Conservation (phyloP, 1,140 invertebrate species). For the Drosophila ananassae region DNA sequence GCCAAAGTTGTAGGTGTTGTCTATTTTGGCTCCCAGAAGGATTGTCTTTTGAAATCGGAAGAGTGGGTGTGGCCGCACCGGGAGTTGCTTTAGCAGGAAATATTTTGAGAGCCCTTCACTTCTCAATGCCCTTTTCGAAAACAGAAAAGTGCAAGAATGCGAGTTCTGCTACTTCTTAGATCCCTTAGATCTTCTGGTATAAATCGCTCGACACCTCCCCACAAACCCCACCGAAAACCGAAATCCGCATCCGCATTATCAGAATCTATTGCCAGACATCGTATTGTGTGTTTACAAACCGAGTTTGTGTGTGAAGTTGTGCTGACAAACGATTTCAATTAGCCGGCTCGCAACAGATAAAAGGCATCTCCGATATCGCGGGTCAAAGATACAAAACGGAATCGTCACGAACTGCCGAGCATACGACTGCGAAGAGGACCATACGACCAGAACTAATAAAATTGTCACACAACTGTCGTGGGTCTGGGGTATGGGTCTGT, state of each 20-base stretch:
- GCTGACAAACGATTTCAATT: slow-evolving; percentile 81
- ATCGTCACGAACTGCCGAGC: slow-evolving; percentile 52
- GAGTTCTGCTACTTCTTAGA: background rate
- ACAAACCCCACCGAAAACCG: slow-evolving; percentile 26
- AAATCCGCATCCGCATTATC: slow-evolving; percentile 58
- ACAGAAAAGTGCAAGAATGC: slow-evolving; percentile 15
- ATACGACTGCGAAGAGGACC: slow-evolving; percentile 13
- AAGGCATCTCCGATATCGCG: slow-evolving; percentile 57
- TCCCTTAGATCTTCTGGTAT: slow-evolving; percentile 5
- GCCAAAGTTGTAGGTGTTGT: slow-evolving; percentile 52
- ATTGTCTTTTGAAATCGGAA: slow-evolving; percentile 50
- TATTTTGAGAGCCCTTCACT: slow-evolving; percentile 4
- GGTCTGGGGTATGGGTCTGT: slow-evolving; percentile 2
- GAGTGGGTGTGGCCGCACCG: slow-evolving; percentile 36
- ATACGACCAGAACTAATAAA: slow-evolving; percentile 63
- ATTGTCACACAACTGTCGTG: slow-evolving; percentile 64
- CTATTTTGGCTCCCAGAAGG: slow-evolving; percentile 62
- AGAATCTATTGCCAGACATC: slow-evolving; percentile 47
- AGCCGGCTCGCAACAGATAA: slow-evolving; percentile 63
- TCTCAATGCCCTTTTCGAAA: slow-evolving; percentile 16
- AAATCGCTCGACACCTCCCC: slow-evolving; percentile 46
- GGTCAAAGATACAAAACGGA: slow-evolving; percentile 65
- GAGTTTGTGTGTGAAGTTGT: slow-evolving; percentile 16
- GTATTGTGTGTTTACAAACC: slow-evolving; percentile 57
- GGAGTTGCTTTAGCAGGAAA: slow-evolving; percentile 45